phyloP scores from a whole-genome alignment of 2,888 invertebrate species.

The Tinea pellionella region DNA sequence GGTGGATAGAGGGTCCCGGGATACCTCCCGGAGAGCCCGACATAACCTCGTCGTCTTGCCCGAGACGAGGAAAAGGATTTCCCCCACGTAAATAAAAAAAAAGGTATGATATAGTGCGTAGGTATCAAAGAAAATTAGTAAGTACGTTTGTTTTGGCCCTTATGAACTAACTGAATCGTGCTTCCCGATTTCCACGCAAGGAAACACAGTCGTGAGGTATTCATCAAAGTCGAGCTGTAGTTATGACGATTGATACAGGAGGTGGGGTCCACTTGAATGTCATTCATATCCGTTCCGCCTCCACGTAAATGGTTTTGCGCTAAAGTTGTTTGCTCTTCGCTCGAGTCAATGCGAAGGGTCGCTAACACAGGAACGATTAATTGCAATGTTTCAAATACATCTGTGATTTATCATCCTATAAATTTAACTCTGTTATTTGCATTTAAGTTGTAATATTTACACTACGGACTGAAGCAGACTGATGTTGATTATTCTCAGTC shows the following conservation, averaged over 20 bases:
- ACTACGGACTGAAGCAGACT: too few relatives aligned
- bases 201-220: neutral
- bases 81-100: too few relatives aligned
- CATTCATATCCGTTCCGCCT: conserved; percentile 3
- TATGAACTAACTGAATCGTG: neutral
- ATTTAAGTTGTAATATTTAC: too few relatives aligned
- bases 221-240: neutral
- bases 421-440: neutral
- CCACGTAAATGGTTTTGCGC: conserved; percentile 2
- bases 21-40: too few relatives aligned
- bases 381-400: neutral
- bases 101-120: too few relatives aligned
- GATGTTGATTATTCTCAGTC: too few relatives aligned
- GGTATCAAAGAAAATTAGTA: too few relatives aligned
- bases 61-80: too few relatives aligned
- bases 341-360: neutral
- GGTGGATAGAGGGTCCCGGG: too few relatives aligned
- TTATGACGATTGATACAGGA: neutral
- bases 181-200: neutral
- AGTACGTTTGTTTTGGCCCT: too few relatives aligned
- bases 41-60: too few relatives aligned
- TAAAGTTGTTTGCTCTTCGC: neutral
- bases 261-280: conserved; percentile 5
- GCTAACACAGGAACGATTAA: neutral
- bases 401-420: neutral